These are phyloP conservation scores for Teleiodes luculella DNA, from an alignment of 2,888 invertebrate species.

Conservation along the genomic window DNA sequence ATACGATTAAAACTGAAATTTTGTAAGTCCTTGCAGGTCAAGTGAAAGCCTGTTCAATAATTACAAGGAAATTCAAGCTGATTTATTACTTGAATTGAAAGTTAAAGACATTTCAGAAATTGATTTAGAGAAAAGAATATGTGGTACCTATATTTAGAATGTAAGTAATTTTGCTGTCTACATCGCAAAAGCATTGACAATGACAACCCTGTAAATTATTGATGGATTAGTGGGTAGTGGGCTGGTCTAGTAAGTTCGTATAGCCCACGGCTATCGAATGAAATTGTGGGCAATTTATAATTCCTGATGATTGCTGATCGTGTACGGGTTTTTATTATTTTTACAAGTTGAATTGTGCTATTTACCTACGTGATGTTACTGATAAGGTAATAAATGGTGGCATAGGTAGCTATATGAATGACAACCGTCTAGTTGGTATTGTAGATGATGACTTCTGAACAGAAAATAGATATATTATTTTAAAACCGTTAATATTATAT, in stretches of 20 bases:
- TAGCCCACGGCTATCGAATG: neutral
- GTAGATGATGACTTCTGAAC: too few relatives aligned
- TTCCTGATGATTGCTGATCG: neutral
- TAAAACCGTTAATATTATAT: too few relatives aligned
- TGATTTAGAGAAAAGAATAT: too few relatives aligned
- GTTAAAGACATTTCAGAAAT: too few relatives aligned
- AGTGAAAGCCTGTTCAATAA: too few relatives aligned
- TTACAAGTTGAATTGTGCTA: neutral
- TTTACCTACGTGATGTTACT: neutral
- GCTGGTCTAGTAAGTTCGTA: neutral
- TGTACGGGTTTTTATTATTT: neutral
- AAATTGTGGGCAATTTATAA: neutral
- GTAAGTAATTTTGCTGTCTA: constrained; percentile 3
- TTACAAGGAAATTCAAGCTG: too few relatives aligned
- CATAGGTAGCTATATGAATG: neutral
- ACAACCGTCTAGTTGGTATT: too few relatives aligned
- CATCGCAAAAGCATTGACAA: constrained; percentile 7
- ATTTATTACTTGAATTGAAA: too few relatives aligned
- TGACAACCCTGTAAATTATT: constrained; percentile 5
- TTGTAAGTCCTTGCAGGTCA: too few relatives aligned
- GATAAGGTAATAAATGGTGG: neutral
- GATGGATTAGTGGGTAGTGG: neutral
- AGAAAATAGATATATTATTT: too few relatives aligned
- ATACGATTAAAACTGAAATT: too few relatives aligned
- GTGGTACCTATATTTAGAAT: neutral